These are phyloP conservation scores for Aselliscus stoliczkanus DNA, from an alignment of 2,797 vertebrate species.

Conservation along the genomic window DNA sequence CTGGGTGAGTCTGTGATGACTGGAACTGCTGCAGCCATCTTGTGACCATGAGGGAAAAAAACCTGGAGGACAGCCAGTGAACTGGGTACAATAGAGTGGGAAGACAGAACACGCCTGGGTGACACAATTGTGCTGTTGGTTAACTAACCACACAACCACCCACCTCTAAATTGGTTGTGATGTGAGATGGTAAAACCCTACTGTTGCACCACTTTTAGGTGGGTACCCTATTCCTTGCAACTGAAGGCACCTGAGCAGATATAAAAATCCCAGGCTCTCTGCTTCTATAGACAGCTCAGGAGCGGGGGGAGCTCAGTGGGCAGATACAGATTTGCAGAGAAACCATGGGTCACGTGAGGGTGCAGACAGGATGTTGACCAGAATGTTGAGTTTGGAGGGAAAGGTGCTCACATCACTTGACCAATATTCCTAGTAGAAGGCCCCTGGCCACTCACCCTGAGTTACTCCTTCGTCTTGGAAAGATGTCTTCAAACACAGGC, in stretches of 20 bases:
- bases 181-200: not conserved
- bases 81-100: rapidly evolving
- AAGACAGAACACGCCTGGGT: rapidly evolving
- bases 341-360: rapidly evolving
- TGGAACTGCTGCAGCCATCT: not conserved
- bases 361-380: not conserved
- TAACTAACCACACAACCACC: rapidly evolving
- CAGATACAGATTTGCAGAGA: not conserved
- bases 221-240: too few relatives aligned
- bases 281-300: not conserved
- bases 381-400: not conserved
- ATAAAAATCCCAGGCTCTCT: too few relatives aligned
- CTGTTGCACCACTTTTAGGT: rapidly evolving
- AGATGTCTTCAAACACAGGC: not conserved
- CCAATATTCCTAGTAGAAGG: not conserved
- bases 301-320: not conserved
- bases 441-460: not conserved
- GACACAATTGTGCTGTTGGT: not conserved
- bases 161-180: not conserved
- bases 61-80: not conserved
- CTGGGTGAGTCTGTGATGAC: not conserved
- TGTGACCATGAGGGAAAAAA: not conserved
- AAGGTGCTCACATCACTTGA: not conserved
- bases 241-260: not conserved
- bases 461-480: not conserved